Conservation (phyloP, 2,888 invertebrate species). For the Synanthedon formicaeformis region DNA sequence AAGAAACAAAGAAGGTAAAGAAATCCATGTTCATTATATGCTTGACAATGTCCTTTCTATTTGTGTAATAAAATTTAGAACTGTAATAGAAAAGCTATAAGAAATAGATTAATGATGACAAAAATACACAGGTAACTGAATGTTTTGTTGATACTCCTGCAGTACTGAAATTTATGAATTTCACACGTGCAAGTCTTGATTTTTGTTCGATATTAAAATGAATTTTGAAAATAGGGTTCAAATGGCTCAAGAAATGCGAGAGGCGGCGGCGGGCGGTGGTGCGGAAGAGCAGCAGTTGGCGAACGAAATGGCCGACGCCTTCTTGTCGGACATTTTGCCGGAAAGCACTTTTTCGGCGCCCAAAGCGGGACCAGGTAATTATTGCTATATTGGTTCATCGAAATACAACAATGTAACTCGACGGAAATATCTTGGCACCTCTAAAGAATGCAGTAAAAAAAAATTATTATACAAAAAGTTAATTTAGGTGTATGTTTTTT, state of each 20-base stretch:
- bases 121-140: slow-evolving; percentile 43
- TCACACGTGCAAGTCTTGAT: not conserved
- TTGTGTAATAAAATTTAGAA: not conserved
- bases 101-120: slow-evolving; percentile 39
- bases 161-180: slow-evolving; percentile 39
- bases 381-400: not conserved
- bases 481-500: not conserved
- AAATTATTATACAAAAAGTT: not conserved
- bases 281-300: slow-evolving; percentile 96
- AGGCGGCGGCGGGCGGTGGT: slow-evolving; percentile 84
- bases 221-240: slow-evolving; percentile 76
- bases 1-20: slow-evolving; percentile 83
- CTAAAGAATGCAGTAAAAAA: too few relatives aligned
- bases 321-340: slow-evolving; percentile 92
- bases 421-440: too few relatives aligned
- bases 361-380: slow-evolving; percentile 83
- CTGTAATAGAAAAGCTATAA: too few relatives aligned
- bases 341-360: slow-evolving; percentile 96
- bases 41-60: not conserved
- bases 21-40: not conserved
- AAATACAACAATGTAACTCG: too few relatives aligned
- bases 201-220: slow-evolving; percentile 1
- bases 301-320: slow-evolving; percentile 97
- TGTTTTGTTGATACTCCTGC: slow-evolving; percentile 55
- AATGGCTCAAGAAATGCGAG: slow-evolving; percentile 99